Percentiles rank a stretch among this genome's conserved stretches.
Conservation (phyloP, 2,888 invertebrate species). For the Teinopalpus imperialis region DNA sequence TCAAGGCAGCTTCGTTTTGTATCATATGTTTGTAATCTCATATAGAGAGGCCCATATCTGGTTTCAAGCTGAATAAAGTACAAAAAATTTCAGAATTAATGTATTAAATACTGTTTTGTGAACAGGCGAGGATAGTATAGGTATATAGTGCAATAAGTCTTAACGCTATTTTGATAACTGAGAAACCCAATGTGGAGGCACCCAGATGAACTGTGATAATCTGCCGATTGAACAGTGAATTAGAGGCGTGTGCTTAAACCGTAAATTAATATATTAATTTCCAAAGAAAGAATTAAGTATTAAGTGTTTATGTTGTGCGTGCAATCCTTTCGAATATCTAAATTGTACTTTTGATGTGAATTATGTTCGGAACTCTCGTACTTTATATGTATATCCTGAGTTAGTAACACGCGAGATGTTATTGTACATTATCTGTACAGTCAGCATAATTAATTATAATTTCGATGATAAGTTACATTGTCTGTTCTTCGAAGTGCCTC, state of each 20-base stretch:
- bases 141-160: conserved; percentile 73
- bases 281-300: conserved; percentile 64
- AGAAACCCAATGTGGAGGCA: conserved; percentile 38
- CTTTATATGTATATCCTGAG: conserved; percentile 69
- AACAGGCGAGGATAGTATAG: conserved; percentile 44
- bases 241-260: conserved; percentile 49
- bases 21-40: conserved; percentile 47
- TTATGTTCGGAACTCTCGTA: conserved; percentile 46
- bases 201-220: conserved; percentile 51
- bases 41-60: conserved; percentile 39
- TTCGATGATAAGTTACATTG: conserved; percentile 51
- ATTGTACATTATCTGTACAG: conserved; percentile 53
- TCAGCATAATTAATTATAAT: conserved; percentile 49
- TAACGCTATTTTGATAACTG: conserved; percentile 36
- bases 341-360: conserved; percentile 52
- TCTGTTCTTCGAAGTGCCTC: conserved; percentile 76
- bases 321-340: conserved; percentile 56
- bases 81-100: conserved; percentile 72
- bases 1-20: conserved; percentile 43
- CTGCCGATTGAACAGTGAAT: conserved; percentile 43
- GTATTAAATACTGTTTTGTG: conserved; percentile 60
- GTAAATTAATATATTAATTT: conserved; percentile 62
- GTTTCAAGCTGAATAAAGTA: conserved; percentile 67
- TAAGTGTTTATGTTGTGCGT: conserved; percentile 65
- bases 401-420: conserved; percentile 39